phyloP scores from a whole-genome alignment of 2,888 invertebrate genomes.

The Eledone cirrhosa region DNA sequence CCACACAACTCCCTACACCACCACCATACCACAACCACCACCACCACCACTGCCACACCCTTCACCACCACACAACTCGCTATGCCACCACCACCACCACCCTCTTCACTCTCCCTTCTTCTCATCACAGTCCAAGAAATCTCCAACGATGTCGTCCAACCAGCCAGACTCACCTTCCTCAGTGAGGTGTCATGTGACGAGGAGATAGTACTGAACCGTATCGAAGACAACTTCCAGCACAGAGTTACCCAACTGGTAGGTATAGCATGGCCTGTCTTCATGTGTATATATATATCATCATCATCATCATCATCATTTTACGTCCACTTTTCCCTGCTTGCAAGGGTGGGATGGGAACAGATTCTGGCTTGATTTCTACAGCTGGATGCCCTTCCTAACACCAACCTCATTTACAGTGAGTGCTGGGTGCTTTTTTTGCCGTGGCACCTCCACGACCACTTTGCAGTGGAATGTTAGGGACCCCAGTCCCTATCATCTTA shows the following conservation, averaged over 20 bases:
- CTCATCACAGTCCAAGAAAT: constrained; percentile 51
- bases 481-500: too few species aligned
- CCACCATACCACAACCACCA: neutral
- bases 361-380: too few species aligned
- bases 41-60: neutral
- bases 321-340: too few species aligned
- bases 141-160: constrained; percentile 60
- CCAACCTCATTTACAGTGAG: too few species aligned
- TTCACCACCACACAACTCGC: neutral
- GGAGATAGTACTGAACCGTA: constrained; percentile 46
- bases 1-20: too few species aligned
- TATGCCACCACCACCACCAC: neutral
- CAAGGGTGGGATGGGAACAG: too few species aligned
- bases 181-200: constrained; percentile 55
- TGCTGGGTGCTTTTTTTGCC: too few species aligned
- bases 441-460: too few species aligned
- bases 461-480: too few species aligned
- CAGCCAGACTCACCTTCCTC: constrained; percentile 56
- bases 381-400: too few species aligned
- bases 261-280: neutral
- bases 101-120: neutral
- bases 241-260: constrained; percentile 49
- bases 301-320: too few species aligned
- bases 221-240: constrained; percentile 53
- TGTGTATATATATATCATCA: too few species aligned